phyloP scores from a whole-genome alignment of 2,113 vertebrate genomes.

The Meleagris gallopavo region DNA sequence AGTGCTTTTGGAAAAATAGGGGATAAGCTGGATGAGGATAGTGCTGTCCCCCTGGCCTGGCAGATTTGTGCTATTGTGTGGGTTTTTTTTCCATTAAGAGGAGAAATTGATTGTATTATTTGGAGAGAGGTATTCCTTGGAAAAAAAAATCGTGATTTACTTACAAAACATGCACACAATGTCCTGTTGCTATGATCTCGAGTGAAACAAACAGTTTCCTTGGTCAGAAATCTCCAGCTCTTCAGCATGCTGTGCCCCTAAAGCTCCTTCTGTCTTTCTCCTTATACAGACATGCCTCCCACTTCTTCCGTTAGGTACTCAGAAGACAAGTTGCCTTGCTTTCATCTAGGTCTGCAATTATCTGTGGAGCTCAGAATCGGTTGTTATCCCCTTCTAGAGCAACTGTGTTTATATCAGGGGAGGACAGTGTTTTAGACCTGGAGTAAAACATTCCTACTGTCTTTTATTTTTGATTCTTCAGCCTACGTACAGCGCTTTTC shows the following conservation, averaged over 20 bases:
- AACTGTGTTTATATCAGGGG: not conserved
- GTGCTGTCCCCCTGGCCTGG: not conserved
- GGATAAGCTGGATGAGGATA: conserved; percentile 7
- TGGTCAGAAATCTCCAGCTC: not conserved
- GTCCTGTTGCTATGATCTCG: conserved; percentile 41
- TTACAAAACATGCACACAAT: not conserved
- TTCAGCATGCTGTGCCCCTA: not conserved
- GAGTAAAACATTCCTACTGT: not conserved
- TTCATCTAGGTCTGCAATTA: not conserved
- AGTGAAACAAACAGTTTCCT: conserved; percentile 31
- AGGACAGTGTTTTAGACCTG: not conserved
- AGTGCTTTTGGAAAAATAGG: conserved; percentile 47
- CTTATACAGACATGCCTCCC: rapidly evolving
- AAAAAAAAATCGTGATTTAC: not conserved
- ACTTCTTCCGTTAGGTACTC: not conserved
- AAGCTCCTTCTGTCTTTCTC: not conserved
- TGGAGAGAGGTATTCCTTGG: conserved; percentile 16
- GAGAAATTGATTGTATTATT: conserved; percentile 7
- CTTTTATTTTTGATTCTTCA: not conserved
- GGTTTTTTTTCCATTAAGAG: not conserved
- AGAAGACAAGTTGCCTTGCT: not conserved
- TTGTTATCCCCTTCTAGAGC: not conserved
- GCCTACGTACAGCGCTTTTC: not conserved
- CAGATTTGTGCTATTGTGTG: not conserved
- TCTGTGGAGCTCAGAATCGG: not conserved